These are phyloP conservation scores for Octonoba sinensis DNA, from an alignment of 2,888 invertebrate genomes.

Conservation along the genomic window DNA sequence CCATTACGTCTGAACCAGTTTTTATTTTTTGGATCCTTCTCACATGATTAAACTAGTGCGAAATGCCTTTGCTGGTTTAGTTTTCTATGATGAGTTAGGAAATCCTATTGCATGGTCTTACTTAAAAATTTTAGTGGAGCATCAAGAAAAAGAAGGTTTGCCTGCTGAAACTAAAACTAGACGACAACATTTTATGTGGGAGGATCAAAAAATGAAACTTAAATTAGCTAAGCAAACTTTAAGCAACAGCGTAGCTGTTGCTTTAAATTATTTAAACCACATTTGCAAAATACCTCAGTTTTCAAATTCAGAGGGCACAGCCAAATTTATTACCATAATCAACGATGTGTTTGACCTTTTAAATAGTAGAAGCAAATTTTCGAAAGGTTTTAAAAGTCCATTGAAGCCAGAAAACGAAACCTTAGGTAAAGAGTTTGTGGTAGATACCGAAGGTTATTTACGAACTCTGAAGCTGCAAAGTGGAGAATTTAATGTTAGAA, in stretches of 20 bases:
- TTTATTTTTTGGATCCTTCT: too few relatives aligned
- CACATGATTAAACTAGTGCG: too few relatives aligned
- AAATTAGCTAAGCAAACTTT: constrained; percentile 14
- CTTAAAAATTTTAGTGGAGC: not conserved
- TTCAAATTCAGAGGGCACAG: not conserved
- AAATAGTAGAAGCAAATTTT: constrained; percentile 7
- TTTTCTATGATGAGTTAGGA: not conserved
- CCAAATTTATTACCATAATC: constrained; percentile 2
- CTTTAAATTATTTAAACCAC: constrained; percentile 2
- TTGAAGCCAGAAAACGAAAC: not conserved
- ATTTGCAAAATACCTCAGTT: not conserved
- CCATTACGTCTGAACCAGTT: too few relatives aligned
- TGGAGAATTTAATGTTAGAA: not conserved
- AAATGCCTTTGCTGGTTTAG: too few relatives aligned
- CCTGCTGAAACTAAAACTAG: constrained; percentile 8
- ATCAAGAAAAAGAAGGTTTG: constrained; percentile 15
- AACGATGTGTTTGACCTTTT: constrained; percentile 14
- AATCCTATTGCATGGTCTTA: not conserved
- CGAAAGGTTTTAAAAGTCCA: not conserved
- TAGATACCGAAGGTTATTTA: not conserved
- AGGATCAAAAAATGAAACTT: constrained; percentile 14
- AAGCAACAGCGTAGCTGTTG: constrained; percentile 11
- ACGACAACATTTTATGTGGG: not conserved
- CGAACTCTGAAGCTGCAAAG: not conserved
- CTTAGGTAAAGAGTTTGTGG: not conserved